Evolutionary conservation across 1,140 invertebrate species (phyloP).

Genomic region (Drosophila sp.): DNA sequence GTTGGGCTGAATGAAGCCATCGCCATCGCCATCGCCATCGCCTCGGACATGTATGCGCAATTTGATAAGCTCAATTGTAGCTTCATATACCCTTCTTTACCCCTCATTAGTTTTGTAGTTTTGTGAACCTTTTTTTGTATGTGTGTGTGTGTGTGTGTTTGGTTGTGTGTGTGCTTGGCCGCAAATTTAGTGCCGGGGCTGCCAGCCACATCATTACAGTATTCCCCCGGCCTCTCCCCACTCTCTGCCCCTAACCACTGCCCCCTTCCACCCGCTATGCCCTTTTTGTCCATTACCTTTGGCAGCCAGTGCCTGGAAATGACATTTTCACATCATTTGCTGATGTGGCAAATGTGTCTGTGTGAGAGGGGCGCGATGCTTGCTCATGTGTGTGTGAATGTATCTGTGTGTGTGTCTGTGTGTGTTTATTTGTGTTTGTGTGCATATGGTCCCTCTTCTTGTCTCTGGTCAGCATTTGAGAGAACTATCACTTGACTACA

Average conservation of each 20-base stretch:
- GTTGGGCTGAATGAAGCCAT: conserved; percentile 26
- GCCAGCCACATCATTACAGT: conserved; percentile 23
- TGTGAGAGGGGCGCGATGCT: conserved; percentile 28
- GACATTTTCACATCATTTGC: conserved; percentile 81
- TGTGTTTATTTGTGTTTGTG: conserved; percentile 15
- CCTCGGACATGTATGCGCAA: conserved; percentile 59
- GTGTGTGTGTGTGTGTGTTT: neutral
- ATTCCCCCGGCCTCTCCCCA: neutral
- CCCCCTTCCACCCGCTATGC: neutral
- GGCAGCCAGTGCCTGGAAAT: conserved; percentile 64
- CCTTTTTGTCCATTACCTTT: conserved; percentile 54
- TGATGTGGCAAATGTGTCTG: conserved; percentile 76
- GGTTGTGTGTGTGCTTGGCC: conserved; percentile 41
- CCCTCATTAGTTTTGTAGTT: conserved; percentile 78
- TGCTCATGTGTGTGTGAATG: conserved; percentile 20
- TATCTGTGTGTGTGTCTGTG: conserved; percentile 15
- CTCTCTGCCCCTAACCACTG: no score
- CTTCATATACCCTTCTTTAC: conserved; percentile 46
- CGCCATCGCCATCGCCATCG: neutral
- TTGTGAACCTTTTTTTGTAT: conserved; percentile 64
- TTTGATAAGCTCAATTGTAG: conserved; percentile 63
- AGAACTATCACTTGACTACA: conserved; percentile 14
- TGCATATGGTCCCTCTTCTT: conserved; percentile 19
- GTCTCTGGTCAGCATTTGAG: conserved; percentile 52
- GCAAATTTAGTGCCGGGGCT: conserved; percentile 64